A percentile compares a stretch with the other conserved stretches of the same genome.
Conservation (phyloP, 2,888 invertebrate genomes). For the Thymelicus sylvestris region DNA sequence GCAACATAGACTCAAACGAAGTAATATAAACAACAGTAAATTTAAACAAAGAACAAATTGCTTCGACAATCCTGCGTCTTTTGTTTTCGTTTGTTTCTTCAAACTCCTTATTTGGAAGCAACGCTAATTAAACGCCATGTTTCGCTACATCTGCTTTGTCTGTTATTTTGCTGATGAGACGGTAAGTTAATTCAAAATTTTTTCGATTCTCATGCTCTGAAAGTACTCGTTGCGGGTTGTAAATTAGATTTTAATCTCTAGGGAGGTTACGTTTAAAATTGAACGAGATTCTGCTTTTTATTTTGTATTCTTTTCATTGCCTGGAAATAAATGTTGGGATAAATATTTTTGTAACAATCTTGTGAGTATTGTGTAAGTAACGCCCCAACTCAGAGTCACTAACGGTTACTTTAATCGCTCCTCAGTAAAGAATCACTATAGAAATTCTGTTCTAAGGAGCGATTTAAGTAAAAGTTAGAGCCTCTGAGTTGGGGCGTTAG, state of each 20-base stretch:
- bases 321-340: too few species aligned
- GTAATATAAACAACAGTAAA: constrained; percentile 58
- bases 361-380: too few species aligned
- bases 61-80: constrained; percentile 57
- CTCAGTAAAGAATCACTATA: too few species aligned
- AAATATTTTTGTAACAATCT: too few species aligned
- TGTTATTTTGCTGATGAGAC: background rate
- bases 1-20: background rate
- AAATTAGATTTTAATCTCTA: background rate
- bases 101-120: constrained; percentile 41
- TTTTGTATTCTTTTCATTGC: too few species aligned
- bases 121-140: constrained; percentile 43
- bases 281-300: background rate
- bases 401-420: too few species aligned
- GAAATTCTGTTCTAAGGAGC: too few species aligned
- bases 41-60: constrained; percentile 72
- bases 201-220: background rate
- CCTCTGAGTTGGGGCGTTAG: too few species aligned
- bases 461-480: too few species aligned
- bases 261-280: too few species aligned
- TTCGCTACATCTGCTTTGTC: constrained; percentile 43
- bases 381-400: too few species aligned
- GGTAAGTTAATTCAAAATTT: background rate
- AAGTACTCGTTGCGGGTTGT: background rate
- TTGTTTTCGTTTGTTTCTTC: constrained; percentile 50